Conservation (phyloP, 2,113 vertebrate genomes). For the Gallinago paraguaiae region DNA sequence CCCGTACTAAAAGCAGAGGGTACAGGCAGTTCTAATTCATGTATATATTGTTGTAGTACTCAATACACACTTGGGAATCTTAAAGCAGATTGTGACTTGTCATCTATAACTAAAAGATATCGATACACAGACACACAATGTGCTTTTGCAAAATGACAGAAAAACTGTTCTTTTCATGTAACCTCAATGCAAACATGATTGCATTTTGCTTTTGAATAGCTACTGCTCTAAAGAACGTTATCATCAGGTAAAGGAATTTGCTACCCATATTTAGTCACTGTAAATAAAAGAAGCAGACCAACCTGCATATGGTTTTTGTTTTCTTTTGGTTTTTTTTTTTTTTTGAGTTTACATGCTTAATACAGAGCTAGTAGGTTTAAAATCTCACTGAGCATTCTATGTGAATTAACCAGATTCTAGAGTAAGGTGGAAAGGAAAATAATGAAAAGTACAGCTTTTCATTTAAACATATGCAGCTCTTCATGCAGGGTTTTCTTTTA, state of each 20-base stretch:
- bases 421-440: constrained; percentile 71
- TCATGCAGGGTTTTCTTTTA: constrained; percentile 74
- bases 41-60: constrained; percentile 43
- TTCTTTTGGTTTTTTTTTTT: neutral
- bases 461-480: constrained; percentile 66
- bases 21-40: constrained; percentile 43
- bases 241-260: constrained; percentile 54
- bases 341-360: constrained; percentile 74
- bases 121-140: constrained; percentile 63
- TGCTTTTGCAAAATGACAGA: constrained; percentile 70
- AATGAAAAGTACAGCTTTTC: constrained; percentile 74
- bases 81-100: constrained; percentile 67
- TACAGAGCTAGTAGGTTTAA: constrained; percentile 74
- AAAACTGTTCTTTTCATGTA: constrained; percentile 75
- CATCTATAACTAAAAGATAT: constrained; percentile 67
- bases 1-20: constrained; percentile 36
- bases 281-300: constrained; percentile 76
- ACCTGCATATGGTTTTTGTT: constrained; percentile 11
- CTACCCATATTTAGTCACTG: constrained; percentile 58
- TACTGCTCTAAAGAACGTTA: constrained; percentile 51
- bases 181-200: constrained; percentile 54
- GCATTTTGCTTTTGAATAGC: constrained; percentile 53
- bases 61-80: constrained; percentile 42
- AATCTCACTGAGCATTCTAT: constrained; percentile 71
- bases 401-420: constrained; percentile 67